Base-by-base conservation (phyloP, 2,797 vertebrate species). In the Phrynocephalus guinanensis region DNA sequence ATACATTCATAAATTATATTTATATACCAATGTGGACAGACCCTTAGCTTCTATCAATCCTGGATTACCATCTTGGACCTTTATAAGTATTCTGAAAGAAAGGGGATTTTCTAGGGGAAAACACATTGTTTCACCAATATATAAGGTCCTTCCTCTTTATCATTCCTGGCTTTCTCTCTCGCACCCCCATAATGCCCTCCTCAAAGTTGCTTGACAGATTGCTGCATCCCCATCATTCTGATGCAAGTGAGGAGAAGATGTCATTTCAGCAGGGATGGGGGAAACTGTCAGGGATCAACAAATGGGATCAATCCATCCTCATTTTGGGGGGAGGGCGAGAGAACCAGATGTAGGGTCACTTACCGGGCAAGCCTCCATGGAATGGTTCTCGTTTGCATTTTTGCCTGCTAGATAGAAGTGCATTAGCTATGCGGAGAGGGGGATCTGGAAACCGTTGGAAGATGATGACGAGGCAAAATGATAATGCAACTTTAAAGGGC, bases 401-500 rank as follows among this genome's bases (percentile, higher is more conserved):
- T 67, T 86, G 18, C 68, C 60, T 90, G 56, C 56, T 16, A 1
- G 72, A 48, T 2, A 8, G 72, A 48, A 1, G 6, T 81, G 30
- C 48, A 26, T 81, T 73, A 89, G 16, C n/a, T 38, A 68, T 11
- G n/a, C 82, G 15, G 18, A 89, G 38, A 83, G 3, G 79, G 66
- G 63, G 88, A 93, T 38, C 28, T 60, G 83, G 82, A 91, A 90
- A 93, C 44, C 5, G 56, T 50, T 80, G 81, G 78, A 89, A 90
- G 70, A 85, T 81, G 71, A 88, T 79, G 84, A 87, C 48, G 91
- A 1, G 20, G 28, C 75, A 50, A 50, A 93, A 93, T 89, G 80
- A 56, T 78, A 87, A 84, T n/a, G 91, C 3, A 86, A 50, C 0
- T 56, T 90, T 87, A 73, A 84, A 48, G 52, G 91, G 15, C 26